A percentile compares a stretch with the other conserved stretches of the same genome.
phyloP scores from a whole-genome alignment of 2,888 invertebrate genomes.

The Lasioglossum malachurum region DNA sequence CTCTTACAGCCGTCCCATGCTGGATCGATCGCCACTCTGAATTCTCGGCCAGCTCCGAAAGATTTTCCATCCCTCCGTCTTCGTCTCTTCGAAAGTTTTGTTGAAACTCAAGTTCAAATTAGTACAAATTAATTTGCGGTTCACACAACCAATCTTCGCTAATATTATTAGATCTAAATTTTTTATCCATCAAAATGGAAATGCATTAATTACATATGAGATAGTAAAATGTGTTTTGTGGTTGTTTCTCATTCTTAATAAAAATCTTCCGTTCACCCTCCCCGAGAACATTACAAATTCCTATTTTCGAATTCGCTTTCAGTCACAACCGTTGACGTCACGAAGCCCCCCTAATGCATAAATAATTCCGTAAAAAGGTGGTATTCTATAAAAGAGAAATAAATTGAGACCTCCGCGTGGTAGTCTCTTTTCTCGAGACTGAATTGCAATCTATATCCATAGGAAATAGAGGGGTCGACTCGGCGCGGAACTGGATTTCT shows the following conservation, averaged over 20 bases:
- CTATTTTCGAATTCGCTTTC: neutral
- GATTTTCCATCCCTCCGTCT: neutral
- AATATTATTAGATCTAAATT: neutral
- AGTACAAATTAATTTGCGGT: neutral
- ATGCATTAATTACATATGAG: neutral
- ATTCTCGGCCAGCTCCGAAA: constrained; percentile 29
- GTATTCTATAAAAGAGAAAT: neutral
- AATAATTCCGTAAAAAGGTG: neutral
- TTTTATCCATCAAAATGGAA: neutral
- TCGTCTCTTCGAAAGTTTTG: neutral
- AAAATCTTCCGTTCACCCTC: neutral
- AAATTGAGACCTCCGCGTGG: constrained; percentile 3
- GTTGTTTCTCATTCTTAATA: too few relatives aligned
- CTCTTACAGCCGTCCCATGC: constrained; percentile 62
- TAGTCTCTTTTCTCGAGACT: neutral
- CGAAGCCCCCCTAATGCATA: neutral
- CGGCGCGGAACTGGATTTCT: constrained; percentile 33
- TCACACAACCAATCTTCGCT: neutral
- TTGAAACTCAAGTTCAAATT: neutral
- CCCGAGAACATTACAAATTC: neutral
- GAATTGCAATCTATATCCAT: constrained; percentile 26
- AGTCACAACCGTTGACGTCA: neutral
- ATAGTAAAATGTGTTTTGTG: too few relatives aligned
- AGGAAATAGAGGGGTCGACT: constrained; percentile 22
- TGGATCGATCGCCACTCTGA: constrained; percentile 59